Percentiles rank a stretch among this genome's conserved stretches.
phyloP scores from a whole-genome alignment of 2,113 vertebrate genomes.

The Coracopsis vasa region DNA sequence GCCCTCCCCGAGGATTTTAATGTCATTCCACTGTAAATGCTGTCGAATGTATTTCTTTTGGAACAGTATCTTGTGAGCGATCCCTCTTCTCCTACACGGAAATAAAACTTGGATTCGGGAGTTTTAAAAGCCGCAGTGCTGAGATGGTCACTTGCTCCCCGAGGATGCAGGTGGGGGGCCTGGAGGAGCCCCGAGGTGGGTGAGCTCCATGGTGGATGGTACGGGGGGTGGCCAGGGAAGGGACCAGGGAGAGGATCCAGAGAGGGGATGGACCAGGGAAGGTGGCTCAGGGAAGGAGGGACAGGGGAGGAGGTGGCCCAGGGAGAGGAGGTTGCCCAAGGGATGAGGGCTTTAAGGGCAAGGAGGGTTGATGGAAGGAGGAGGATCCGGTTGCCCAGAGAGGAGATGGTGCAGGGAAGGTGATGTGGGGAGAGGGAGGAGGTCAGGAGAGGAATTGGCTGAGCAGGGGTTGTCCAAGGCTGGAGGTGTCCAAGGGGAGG shows the following conservation, averaged over 20 bases:
- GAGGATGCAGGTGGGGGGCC: neutral
- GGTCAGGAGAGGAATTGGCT: neutral
- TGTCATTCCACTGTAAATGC: constrained; percentile 66
- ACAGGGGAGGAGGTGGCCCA: neutral
- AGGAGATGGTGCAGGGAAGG: neutral
- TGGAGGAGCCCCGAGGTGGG: neutral
- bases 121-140: neutral
- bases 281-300: neutral
- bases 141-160: neutral
- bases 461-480: neutral
- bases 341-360: neutral
- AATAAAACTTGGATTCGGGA: constrained; percentile 69
- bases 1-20: neutral
- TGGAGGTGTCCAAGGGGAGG: neutral
- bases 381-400: neutral
- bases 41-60: constrained; percentile 61
- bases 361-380: neutral
- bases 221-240: neutral
- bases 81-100: constrained; percentile 32
- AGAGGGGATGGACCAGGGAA: neutral
- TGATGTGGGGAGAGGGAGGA: too few relatives aligned
- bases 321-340: neutral
- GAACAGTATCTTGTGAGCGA: constrained; percentile 56
- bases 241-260: neutral
- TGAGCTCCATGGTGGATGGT: neutral